These are phyloP conservation scores for Torymus tubicola DNA, from an alignment of 2,888 invertebrate species.

Conservation along the genomic window DNA sequence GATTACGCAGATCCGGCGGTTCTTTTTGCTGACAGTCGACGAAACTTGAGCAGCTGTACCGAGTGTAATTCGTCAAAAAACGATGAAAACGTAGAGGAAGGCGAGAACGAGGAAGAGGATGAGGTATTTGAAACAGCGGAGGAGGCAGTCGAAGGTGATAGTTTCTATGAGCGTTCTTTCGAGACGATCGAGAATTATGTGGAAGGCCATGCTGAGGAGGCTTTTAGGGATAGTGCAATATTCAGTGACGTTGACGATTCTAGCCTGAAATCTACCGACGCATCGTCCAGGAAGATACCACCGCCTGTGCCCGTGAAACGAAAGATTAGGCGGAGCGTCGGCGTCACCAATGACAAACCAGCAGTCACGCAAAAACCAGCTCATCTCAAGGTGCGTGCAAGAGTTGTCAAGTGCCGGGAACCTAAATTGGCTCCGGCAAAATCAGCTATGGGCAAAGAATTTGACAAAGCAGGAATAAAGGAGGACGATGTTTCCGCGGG, in stretches of 20 bases:
- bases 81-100: conserved; percentile 21
- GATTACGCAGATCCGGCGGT: conserved; percentile 91
- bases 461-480: conserved; percentile 51
- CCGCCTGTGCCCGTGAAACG: conserved; percentile 69
- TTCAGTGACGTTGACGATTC: conserved; percentile 86
- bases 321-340: conserved; percentile 48
- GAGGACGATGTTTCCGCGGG: conserved; percentile 72
- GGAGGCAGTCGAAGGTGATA: conserved; percentile 76
- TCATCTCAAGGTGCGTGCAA: conserved; percentile 63
- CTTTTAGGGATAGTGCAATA: conserved; percentile 89
- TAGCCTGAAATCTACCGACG: conserved; percentile 19
- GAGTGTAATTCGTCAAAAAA: background rate
- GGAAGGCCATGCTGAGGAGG: conserved; percentile 81
- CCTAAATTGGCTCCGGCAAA: conserved; percentile 7
- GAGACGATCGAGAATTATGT: conserved; percentile 85
- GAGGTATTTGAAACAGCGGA: conserved; percentile 29
- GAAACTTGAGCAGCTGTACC: conserved; percentile 16
- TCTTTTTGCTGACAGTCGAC: conserved; percentile 74
- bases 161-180: conserved; percentile 87
- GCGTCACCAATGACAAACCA: conserved; percentile 62
- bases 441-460: background rate
- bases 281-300: conserved; percentile 61
- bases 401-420: conserved; percentile 49
- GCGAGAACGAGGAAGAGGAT: conserved; percentile 28
- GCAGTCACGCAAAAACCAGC: conserved; percentile 69